Evolutionary conservation across 2,888 invertebrate genomes (phyloP).

Genomic region (Athetis lepigone): DNA sequence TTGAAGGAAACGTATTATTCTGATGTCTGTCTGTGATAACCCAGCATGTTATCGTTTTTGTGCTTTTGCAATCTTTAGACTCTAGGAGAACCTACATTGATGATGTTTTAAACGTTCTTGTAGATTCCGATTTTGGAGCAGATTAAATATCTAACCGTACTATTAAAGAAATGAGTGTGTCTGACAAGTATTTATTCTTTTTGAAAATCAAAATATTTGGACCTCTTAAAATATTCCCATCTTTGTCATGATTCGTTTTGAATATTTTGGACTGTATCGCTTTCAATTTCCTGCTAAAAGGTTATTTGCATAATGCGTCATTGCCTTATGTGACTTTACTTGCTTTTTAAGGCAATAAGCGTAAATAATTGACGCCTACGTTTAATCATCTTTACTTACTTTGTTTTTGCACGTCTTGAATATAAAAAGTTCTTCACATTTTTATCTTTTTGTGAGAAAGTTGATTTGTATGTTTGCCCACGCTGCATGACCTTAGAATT

Average conservation of each 20-base stretch:
- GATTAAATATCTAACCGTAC: conserved; percentile 18
- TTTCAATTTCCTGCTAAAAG: conserved; percentile 40
- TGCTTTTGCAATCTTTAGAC: conserved; percentile 47
- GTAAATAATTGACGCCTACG: conserved; percentile 43
- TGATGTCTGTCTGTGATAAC: conserved; percentile 46
- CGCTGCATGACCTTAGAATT: no score
- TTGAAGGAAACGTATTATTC: conserved; percentile 52
- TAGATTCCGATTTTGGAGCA: conserved; percentile 24
- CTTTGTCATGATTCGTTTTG: conserved; percentile 5
- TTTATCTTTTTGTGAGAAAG: conserved; percentile 18
- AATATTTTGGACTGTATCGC: conserved; percentile 18
- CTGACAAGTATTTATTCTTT: not conserved
- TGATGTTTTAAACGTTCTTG: conserved; percentile 41
- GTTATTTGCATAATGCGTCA: conserved; percentile 33
- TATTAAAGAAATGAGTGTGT: conserved; percentile 9
- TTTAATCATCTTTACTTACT: conserved; percentile 15
- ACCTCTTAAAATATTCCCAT: not conserved
- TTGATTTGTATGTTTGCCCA: conserved; percentile 1
- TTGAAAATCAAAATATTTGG: not conserved
- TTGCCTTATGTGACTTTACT: conserved; percentile 8
- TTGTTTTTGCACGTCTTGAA: conserved; percentile 13
- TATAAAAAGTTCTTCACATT: not conserved
- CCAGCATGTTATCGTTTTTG: conserved; percentile 46
- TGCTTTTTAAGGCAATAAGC: conserved; percentile 28
- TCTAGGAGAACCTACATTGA: conserved; percentile 33